These are phyloP conservation scores for Acanthopagrus latus DNA, from an alignment of 2,797 vertebrate species.

Conservation along the genomic window DNA sequence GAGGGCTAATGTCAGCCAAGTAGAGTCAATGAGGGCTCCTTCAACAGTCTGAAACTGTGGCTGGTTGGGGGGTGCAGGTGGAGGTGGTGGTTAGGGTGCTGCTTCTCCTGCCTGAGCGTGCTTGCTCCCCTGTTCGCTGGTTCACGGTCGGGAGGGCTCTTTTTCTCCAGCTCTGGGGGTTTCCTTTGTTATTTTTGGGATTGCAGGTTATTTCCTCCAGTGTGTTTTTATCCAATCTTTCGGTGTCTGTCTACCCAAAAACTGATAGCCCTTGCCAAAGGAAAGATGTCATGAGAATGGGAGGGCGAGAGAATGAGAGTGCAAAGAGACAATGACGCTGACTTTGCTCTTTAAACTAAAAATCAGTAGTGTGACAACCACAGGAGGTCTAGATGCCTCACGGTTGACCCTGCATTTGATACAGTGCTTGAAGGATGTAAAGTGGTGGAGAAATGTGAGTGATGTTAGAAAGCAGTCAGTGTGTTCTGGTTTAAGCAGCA, in stretches of 20 bases:
- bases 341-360: slow-evolving; percentile 26
- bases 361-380: slow-evolving; percentile 32
- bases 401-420: slow-evolving; percentile 33
- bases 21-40: slow-evolving; percentile 53
- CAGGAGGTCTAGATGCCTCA: slow-evolving; percentile 14
- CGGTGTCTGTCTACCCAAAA: slow-evolving; percentile 58
- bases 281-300: slow-evolving; percentile 71
- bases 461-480: slow-evolving; percentile 45
- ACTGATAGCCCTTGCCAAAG: slow-evolving; percentile 83
- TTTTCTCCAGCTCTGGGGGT: slow-evolving; percentile 17
- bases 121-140: slow-evolving; percentile 43
- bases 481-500: slow-evolving; percentile 59
- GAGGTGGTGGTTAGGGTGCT: neutral
- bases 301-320: slow-evolving; percentile 46
- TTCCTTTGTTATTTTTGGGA: slow-evolving; percentile 44
- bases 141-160: slow-evolving; percentile 28
- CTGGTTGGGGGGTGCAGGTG: neutral
- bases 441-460: slow-evolving; percentile 31
- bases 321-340: slow-evolving; percentile 30
- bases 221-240: slow-evolving; percentile 46
- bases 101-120: slow-evolving; percentile 39
- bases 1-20: slow-evolving; percentile 44
- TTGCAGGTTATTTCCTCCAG: slow-evolving; percentile 58
- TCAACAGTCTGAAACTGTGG: slow-evolving; percentile 51
- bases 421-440: slow-evolving; percentile 37